These are phyloP conservation scores for Sprattus sprattus DNA, from an alignment of 2,113 vertebrate genomes.

Conservation along the genomic window DNA sequence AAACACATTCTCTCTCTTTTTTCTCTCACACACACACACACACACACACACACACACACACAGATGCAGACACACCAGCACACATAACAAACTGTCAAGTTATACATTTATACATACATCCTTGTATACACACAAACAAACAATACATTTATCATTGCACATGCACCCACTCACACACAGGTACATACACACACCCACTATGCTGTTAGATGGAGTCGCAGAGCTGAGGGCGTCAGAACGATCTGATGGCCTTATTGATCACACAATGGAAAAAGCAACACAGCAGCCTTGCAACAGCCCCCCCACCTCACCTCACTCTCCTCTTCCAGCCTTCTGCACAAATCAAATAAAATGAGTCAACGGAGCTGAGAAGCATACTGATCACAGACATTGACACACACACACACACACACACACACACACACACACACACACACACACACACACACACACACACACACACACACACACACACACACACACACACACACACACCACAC, in stretches of 20 bases:
- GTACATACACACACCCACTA: neutral
- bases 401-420: neutral
- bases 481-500: neutral
- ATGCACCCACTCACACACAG: neutral
- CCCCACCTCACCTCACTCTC: slow-evolving; percentile 30
- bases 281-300: neutral
- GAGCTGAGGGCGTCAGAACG: neutral
- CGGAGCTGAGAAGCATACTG: slow-evolving; percentile 49
- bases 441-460: neutral
- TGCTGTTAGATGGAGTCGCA: neutral
- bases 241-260: slow-evolving; percentile 17
- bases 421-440: neutral
- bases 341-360: slow-evolving; percentile 54
- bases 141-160: neutral
- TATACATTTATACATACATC: neutral
- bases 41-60: neutral
- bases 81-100: neutral
- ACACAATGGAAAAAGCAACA: slow-evolving; percentile 53
- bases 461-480: neutral
- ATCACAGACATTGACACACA: slow-evolving; percentile 49
- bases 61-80: neutral
- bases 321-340: slow-evolving; percentile 50
- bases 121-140: neutral
- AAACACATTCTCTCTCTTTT: too few species aligned
- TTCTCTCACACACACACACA: too few species aligned